A percentile compares a stretch with the other conserved stretches of the same genome.
Conservation (phyloP, 2,113 vertebrate genomes). For the Phycodurus eques region DNA sequence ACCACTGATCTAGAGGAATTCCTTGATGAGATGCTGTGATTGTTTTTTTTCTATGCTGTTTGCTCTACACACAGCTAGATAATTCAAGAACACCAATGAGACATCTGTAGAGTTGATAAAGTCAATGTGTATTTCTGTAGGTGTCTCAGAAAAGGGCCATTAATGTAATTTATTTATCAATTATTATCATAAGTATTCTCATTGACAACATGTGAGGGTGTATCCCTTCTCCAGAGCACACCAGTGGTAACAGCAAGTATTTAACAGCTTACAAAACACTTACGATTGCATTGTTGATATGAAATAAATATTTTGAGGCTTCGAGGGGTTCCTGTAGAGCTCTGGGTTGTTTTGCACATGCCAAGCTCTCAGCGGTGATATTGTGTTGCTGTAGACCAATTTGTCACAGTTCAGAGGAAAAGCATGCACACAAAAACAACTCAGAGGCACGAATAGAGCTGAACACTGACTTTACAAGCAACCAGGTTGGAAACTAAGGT, state of each 20-base stretch:
- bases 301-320: not conserved
- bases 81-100: not conserved
- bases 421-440: conserved; percentile 8
- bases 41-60: not conserved
- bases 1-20: not conserved
- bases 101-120: not conserved
- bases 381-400: not conserved
- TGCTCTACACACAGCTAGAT: not conserved
- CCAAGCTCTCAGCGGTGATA: not conserved
- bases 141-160: not conserved
- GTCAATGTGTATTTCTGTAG: not conserved
- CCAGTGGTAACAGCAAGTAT: not conserved
- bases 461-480: not conserved
- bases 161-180: not conserved
- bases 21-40: not conserved
- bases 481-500: not conserved
- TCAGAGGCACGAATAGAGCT: not conserved
- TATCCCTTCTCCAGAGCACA: not conserved
- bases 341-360: not conserved
- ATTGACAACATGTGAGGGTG: not conserved
- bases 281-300: not conserved
- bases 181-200: not conserved
- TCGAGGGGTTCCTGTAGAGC: not conserved
- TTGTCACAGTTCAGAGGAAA: conserved; percentile 5
- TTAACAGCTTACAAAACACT: not conserved